Conservation (phyloP, 2,797 vertebrate genomes). For the Botia kubotai region DNA sequence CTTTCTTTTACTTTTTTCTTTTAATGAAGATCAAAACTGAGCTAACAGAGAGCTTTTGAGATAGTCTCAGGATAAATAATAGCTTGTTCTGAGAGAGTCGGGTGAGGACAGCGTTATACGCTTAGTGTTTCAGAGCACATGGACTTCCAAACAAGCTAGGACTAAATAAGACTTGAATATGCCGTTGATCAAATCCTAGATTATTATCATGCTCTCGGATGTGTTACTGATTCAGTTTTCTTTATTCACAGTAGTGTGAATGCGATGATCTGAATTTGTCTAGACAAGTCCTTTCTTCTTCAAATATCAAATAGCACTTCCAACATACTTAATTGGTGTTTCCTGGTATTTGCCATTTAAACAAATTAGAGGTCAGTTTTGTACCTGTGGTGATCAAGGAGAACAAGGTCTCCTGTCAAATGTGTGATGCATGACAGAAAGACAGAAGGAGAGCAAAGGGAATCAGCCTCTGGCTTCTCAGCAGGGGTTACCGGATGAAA, state of each 20-base stretch:
- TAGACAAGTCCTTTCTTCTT: conserved; percentile 13
- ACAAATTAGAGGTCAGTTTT: conserved; percentile 11
- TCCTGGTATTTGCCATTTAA: conserved; percentile 10
- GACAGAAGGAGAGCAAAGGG: neutral
- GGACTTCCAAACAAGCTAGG: neutral
- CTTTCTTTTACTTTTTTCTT: too few relatives aligned
- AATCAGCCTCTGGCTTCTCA: neutral
- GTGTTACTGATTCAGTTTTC: conserved; percentile 16
- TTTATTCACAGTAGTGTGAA: conserved; percentile 11
- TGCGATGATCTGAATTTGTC: neutral
- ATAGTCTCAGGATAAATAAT: conserved; percentile 14
- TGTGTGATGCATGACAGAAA: neutral
- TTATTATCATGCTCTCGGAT: conserved; percentile 33
- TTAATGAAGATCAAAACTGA: conserved; percentile 15
- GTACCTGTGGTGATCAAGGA: neutral
- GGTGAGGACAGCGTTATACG: conserved; percentile 24
- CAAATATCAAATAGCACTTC: conserved; percentile 26
- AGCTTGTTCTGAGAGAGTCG: conserved; percentile 17
- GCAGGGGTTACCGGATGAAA: neutral
- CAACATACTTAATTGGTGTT: neutral
- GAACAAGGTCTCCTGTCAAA: neutral
- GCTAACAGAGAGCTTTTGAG: neutral
- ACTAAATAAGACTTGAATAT: conserved; percentile 13
- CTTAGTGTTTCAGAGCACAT: conserved; percentile 21
- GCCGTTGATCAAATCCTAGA: conserved; percentile 25